These are phyloP conservation scores for Mobula birostris DNA, from an alignment of 2,113 vertebrate genomes.

Conservation along the genomic window DNA sequence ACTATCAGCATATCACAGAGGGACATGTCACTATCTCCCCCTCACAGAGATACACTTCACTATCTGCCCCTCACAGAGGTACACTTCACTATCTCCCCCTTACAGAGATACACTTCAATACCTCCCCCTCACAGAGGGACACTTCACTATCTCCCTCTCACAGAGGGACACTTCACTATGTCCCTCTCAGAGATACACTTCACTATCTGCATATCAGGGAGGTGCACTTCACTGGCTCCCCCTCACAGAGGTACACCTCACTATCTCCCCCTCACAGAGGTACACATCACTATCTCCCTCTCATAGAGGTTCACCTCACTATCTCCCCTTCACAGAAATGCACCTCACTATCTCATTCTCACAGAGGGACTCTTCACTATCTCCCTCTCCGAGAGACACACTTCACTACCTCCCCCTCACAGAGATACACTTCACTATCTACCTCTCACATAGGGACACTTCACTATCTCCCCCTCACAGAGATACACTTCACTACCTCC, in stretches of 20 bases:
- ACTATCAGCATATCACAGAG: no score
- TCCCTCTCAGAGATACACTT: not conserved
- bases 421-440: not conserved
- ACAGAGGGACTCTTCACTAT: no score
- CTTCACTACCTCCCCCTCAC: not conserved
- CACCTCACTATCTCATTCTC: not conserved
- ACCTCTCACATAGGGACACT: not conserved
- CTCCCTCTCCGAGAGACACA: no score
- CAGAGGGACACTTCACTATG: not conserved
- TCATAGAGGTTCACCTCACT: not conserved
- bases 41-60: not conserved
- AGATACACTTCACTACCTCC: not conserved
- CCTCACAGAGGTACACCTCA: not conserved
- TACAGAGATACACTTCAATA: not conserved
- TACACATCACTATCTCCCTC: not conserved
- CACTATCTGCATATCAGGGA: no score
- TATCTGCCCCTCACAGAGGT: not conserved
- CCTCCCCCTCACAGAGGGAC: not conserved
- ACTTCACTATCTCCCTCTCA: not conserved
- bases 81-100: not conserved
- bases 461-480: not conserved
- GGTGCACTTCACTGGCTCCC: not conserved
- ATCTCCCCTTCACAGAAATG: not conserved
- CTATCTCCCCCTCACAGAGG: not conserved
- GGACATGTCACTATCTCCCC: not conserved